Conservation (phyloP, 2,797 vertebrate genomes). For the Cyprinella venusta region DNA sequence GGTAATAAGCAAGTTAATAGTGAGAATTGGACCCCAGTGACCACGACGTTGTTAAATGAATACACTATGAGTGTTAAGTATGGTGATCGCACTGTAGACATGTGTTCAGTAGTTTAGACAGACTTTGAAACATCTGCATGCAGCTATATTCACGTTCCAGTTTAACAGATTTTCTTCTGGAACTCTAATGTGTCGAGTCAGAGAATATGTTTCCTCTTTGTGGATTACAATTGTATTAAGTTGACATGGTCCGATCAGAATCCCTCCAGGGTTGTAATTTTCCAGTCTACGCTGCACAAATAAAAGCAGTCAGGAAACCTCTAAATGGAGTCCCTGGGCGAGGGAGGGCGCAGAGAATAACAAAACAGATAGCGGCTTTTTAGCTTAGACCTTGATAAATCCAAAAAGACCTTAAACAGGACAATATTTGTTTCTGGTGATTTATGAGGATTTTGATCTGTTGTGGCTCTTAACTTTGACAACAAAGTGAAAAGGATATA, state of each 20-base stretch:
- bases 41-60: not conserved
- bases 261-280: constrained; percentile 39
- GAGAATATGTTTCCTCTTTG: constrained; percentile 37
- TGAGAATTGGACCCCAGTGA: not conserved
- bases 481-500: constrained; percentile 64
- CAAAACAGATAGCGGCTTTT: not conserved
- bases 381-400: constrained; percentile 30
- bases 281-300: constrained; percentile 23
- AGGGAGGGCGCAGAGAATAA: constrained; percentile 19
- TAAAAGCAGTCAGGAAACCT: constrained; percentile 33
- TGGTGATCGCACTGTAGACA: not conserved
- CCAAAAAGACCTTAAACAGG: constrained; percentile 16
- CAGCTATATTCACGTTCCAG: not conserved
- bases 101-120: not conserved
- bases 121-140: not conserved
- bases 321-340: constrained; percentile 32
- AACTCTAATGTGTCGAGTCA: not conserved
- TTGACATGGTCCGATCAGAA: constrained; percentile 46
- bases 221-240: constrained; percentile 41
- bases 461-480: constrained; percentile 31
- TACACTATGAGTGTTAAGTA: not conserved
- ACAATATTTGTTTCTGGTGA: constrained; percentile 26
- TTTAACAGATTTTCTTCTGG: not conserved
- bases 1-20: too few relatives aligned
- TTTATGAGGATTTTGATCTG: constrained; percentile 36